These are phyloP conservation scores for Echeneis naucrates DNA, from an alignment of 2,797 vertebrate genomes.

Conservation along the genomic window DNA sequence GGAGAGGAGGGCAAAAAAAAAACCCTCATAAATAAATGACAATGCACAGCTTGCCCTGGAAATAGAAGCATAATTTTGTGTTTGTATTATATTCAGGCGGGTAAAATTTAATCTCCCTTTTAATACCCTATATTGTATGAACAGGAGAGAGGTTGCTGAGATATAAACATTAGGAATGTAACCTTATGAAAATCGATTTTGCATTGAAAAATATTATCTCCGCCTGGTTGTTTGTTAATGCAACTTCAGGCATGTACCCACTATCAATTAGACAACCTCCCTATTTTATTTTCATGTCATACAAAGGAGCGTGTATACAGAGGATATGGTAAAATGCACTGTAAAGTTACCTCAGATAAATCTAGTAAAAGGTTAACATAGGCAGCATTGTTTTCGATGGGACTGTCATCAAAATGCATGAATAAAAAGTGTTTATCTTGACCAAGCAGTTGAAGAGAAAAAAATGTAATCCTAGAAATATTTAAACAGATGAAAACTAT, in stretches of 20 bases:
- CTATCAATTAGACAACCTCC: slow-evolving; percentile 72
- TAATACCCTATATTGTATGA: slow-evolving; percentile 92
- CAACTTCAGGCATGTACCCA: slow-evolving; percentile 73
- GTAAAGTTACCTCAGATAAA: slow-evolving; percentile 56
- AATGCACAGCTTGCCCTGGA: slow-evolving; percentile 90
- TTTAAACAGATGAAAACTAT: neutral
- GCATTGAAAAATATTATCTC: slow-evolving; percentile 89
- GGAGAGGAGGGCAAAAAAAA: slow-evolving; percentile 75
- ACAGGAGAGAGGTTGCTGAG: slow-evolving; percentile 86
- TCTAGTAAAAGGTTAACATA: slow-evolving; percentile 8
- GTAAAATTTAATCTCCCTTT: slow-evolving; percentile 96
- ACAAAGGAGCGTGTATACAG: slow-evolving; percentile 55
- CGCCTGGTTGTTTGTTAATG: slow-evolving; percentile 84
- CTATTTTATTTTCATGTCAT: slow-evolving; percentile 64
- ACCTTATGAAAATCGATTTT: slow-evolving; percentile 94
- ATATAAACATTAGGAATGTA: slow-evolving; percentile 89
- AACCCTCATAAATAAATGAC: slow-evolving; percentile 97
- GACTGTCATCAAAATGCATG: slow-evolving; percentile 41
- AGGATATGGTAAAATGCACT: slow-evolving; percentile 34
- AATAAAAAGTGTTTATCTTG: slow-evolving; percentile 24
- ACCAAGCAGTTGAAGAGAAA: slow-evolving; percentile 4
- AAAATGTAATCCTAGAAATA: neutral
- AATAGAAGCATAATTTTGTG: slow-evolving; percentile 95
- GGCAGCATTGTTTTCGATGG: slow-evolving; percentile 22
- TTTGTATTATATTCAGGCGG: slow-evolving; percentile 93